Evolutionary conservation across 2,113 vertebrate genomes (phyloP).

Genomic region (Etia nguti): DNA sequence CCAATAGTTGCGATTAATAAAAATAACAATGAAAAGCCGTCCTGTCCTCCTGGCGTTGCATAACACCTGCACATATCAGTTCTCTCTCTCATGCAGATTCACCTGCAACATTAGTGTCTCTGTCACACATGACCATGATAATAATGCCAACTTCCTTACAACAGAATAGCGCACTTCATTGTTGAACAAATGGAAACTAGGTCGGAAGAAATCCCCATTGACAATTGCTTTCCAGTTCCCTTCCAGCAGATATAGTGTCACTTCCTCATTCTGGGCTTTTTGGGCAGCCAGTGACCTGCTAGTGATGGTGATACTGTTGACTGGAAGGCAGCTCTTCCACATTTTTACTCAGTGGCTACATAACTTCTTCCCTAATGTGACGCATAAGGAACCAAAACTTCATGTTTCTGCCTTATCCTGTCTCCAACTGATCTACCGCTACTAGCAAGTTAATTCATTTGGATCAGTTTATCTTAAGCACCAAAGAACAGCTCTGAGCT

Average conservation of each 20-base stretch:
- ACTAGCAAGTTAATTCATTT: neutral
- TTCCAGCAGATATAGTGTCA: conserved; percentile 7
- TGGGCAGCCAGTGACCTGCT: neutral
- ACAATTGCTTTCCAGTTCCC: conserved; percentile 51
- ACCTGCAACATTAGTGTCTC: neutral
- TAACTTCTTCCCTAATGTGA: conserved; percentile 25
- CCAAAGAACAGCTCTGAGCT: neutral
- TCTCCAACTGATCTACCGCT: neutral
- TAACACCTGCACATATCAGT: neutral
- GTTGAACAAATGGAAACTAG: conserved; percentile 37
- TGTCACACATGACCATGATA: neutral
- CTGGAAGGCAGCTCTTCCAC: neutral
- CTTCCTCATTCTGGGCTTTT: conserved; percentile 34
- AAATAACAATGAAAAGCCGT: neutral
- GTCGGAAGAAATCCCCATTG: conserved; percentile 50
- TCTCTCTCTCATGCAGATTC: neutral
- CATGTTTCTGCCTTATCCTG: neutral
- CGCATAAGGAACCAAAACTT: neutral
- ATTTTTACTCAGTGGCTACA: neutral
- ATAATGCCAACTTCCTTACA: conserved; percentile 12
- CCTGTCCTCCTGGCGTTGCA: neutral
- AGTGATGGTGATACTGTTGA: neutral
- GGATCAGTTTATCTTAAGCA: neutral
- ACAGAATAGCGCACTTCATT: neutral
- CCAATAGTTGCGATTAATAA: neutral